Conservation (phyloP, 2,888 invertebrate genomes). For the Amphipoea oculea region DNA sequence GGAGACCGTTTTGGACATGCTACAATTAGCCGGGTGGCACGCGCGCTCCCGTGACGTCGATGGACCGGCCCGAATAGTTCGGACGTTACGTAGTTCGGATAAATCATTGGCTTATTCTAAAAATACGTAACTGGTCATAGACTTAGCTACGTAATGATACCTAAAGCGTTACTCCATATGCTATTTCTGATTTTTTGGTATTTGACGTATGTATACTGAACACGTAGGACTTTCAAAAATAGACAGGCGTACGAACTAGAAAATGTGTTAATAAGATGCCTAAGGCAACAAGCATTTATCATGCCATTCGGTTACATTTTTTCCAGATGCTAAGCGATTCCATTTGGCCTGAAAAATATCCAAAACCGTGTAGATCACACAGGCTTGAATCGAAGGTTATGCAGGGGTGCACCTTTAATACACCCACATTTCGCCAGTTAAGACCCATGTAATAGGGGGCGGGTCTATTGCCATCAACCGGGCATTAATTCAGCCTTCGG, state of each 20-base stretch:
- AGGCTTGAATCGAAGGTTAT: not conserved
- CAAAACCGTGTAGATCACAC: not conserved
- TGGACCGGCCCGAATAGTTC: slow-evolving; percentile 81
- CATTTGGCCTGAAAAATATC: not conserved
- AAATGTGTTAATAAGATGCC: slow-evolving; percentile 10
- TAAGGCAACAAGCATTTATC: not conserved
- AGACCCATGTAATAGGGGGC: not conserved
- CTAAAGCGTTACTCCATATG: slow-evolving; percentile 66
- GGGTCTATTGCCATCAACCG: not conserved
- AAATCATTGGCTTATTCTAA: slow-evolving; percentile 83
- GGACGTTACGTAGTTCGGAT: slow-evolving; percentile 83
- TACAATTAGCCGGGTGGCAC: slow-evolving; percentile 86
- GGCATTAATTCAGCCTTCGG: too few species aligned
- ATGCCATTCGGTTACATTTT: slow-evolving; percentile 1
- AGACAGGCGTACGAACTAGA: slow-evolving; percentile 3
- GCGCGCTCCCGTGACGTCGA: slow-evolving; percentile 87
- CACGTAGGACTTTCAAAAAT: slow-evolving; percentile 38
- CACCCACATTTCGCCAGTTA: not conserved
- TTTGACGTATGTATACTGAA: slow-evolving; percentile 63
- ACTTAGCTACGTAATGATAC: slow-evolving; percentile 77
- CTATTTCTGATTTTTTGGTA: slow-evolving; percentile 69
- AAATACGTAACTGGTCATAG: slow-evolving; percentile 83
- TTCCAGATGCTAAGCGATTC: not conserved
- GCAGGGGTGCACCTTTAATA: not conserved
- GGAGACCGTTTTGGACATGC: slow-evolving; percentile 88